Base-by-base conservation (phyloP, 1,140 invertebrate species). In the Aphidius gifuensis region DNA sequence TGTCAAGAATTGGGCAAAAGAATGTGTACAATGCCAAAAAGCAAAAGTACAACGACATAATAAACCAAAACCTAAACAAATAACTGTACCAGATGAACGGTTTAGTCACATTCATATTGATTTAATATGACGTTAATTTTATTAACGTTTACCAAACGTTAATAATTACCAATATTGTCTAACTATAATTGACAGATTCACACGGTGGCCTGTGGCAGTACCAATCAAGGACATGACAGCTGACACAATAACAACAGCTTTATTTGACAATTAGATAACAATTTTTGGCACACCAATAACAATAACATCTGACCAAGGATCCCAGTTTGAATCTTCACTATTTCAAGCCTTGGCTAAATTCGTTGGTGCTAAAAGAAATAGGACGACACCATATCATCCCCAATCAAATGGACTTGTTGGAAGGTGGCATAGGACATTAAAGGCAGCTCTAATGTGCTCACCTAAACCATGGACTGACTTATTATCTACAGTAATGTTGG, bases 151-250 rank as follows among this genome's bases (percentile, higher is more conserved):
- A 16, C 49, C 49, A 60, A 32, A 9, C 58, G 21, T 38, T 5
- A 7, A 38, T 43, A 62, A 64, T 54, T 53, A 67, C 70, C 62
- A 53, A 64, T 58, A 55, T 50, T 62, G 54, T 23, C 51, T 73
- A 5, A 71, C 69, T 11, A 64, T 64, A 3, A 64, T 77, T 5
- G 75, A 77, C 56, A 49, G 73, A 16, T 70, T 68, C 48, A 61
- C 72, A 3, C 59, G 73, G 11, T 84, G 76, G 74, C 74, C n/a
- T 69, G 67, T 66, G 66, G 69, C 69, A 44, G 61, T 11, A 55
- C 67, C 49, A 60, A 45, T 69, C 38, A 75, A 71, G 71, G 65
- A 70, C 3, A 74, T 72, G 58, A 71, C 68, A 5, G 53, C 64
- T n/a, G 49, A 59, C 23, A 46, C 69, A 42, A 39, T 57, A 53